Evolutionary conservation across 2,888 invertebrate genomes (phyloP), one percentile per base, ranked within the genome.

Genomic region (Trissolcus brochymenae): DNA sequence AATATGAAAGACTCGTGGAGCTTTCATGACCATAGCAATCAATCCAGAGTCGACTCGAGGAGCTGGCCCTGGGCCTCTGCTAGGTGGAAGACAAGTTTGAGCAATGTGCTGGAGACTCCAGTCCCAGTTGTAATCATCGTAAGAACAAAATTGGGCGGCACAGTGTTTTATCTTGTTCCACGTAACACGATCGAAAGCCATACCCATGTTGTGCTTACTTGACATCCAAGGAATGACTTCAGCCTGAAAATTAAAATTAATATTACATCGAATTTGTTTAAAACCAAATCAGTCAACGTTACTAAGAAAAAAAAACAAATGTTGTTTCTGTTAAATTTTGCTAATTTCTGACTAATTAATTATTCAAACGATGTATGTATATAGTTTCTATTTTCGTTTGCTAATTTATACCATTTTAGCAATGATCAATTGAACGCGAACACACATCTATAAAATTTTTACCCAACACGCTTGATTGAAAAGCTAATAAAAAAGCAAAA

Each of bases 101-200:
- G 97, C 96, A 61, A 98, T 92, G 87, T 97, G 95, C 80, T 98
- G 94, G 80, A 99, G 90, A 0, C 98, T 98, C 95, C 99, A 99
- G 86, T 99, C 99, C 99, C 99, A 99, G 88, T 99, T 99, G 90
- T 99, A 99, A 87, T 99, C 99, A 87, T 99, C 99, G 90, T 97
- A 98, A 1, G 94, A 93, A 90, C 99, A 99, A 89, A 99, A 99
- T 86, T 94, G 93, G 29, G 94, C 91, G 6, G 95, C 93, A 86
- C 98, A 95, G 29, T 92, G 92, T 85, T 95, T 93, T 51, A 99
- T 93, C 81, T 93, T 93, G 71, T 92, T 91, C 98, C 98, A 99
- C 0, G 97, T 94, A 0, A 93, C 93, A 25, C 95, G 92, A 88
- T 97, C 96, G 85, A 99, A 95, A 0, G 96, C 97, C 94, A 99